Evolutionary conservation across 1,140 invertebrate genomes (phyloP), one percentile per base, ranked within the genome.

Genomic region (Meloidogyne exigua): DNA sequence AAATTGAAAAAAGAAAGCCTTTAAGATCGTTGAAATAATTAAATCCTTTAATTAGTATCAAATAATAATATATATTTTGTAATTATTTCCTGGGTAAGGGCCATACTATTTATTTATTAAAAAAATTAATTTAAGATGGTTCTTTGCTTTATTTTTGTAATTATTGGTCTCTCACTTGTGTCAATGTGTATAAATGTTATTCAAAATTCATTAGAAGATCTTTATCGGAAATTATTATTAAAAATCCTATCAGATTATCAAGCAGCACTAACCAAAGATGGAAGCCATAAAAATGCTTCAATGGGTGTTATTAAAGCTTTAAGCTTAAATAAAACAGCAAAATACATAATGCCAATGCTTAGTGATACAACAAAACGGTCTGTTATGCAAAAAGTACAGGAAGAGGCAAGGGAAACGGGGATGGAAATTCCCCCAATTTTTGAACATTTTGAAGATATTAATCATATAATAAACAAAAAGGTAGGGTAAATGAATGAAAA

Each of bases 251-350:
- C 79, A 62, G 85, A 87, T 49, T 87, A 87, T 69, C 86, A 88
- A 69, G 85, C 83, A n/a, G 84, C 86, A 73, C 62, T 87, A 42
- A 84, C 84, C 25, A 71, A 79, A 83, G 84, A 85, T 36, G 83
- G 85, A 28, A 83, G 84, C 63, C 78, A 85, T 72, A 80, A 80
- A 72, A 81, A 80, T 21, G 85, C 85, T 7, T 87, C 86, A 15
- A 81, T 88, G n/a, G 85, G 85, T 26, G 81, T 87, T 79, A 88
- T 87, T 81, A 82, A 83, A 75, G 77, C 80, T 70, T 87, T 83
- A 81, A 85, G 86, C 26, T 81, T 72, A 23, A 87, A 79, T 69
- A 80, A 78, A 64, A 75, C 84, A 21, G 85, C 85, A 11, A 88
- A 85, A 76, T 78, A 80, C 68, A 75, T 87, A 23, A 77, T 86